Conservation (phyloP, 2,888 invertebrate genomes). For the Ctena decussata region DNA sequence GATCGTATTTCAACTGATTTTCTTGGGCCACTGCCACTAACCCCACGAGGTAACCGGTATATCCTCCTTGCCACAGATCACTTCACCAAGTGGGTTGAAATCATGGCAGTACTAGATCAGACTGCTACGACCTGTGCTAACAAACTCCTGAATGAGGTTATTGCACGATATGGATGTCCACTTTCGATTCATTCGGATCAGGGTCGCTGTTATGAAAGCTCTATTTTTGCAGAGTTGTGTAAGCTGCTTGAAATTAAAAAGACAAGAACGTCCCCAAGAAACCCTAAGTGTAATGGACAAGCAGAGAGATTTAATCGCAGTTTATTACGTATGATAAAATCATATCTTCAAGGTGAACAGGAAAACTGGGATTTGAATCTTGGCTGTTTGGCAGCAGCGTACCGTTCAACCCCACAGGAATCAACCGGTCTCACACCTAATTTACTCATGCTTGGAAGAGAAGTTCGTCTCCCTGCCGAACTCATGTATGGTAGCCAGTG, state of each 20-base stretch:
- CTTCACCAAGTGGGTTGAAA: background rate
- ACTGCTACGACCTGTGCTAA: background rate
- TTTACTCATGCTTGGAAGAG: conserved; percentile 37
- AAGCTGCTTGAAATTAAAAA: background rate
- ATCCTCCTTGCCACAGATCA: background rate
- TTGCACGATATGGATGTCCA: background rate
- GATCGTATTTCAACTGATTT: background rate
- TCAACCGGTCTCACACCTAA: conserved; percentile 43
- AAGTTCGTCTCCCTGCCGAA: conserved; percentile 30
- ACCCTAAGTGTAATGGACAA: background rate
- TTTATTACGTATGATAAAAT: background rate
- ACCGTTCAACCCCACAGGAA: conserved; percentile 29
- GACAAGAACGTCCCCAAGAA: background rate
- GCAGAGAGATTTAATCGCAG: background rate
- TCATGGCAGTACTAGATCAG: background rate
- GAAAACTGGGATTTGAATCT: conserved; percentile 33
- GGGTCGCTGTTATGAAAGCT: background rate
- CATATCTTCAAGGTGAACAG: conserved; percentile 26
- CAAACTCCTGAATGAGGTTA: background rate
- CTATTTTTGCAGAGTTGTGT: background rate
- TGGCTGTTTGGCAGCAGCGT: conserved; percentile 9
- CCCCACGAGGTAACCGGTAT: background rate
- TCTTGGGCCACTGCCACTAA: background rate
- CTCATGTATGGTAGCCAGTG: background rate
- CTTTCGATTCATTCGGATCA: background rate